Evolutionary conservation across 2,113 vertebrate species (phyloP).

Genomic region (Macquaria ambigua): DNA sequence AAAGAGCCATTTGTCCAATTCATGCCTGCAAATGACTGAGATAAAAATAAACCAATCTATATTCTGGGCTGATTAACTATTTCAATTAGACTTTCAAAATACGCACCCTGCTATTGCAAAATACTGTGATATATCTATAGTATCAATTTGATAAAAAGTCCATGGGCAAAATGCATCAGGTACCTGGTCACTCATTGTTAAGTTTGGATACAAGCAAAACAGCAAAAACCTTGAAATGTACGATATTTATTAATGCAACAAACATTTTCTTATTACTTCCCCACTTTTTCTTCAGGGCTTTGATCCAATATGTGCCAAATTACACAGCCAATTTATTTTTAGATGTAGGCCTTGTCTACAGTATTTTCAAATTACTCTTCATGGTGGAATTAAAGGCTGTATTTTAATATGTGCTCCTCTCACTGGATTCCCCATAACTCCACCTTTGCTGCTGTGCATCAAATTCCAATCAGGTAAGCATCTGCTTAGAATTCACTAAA

Average conservation of each 20-base stretch:
- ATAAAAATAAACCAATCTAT: conserved; percentile 73
- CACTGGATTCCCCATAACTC: conserved; percentile 47
- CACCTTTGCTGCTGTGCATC: conserved; percentile 59
- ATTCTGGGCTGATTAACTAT: conserved; percentile 61
- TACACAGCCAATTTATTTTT: conserved; percentile 53
- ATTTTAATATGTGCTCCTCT: conserved; percentile 52
- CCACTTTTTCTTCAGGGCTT: conserved; percentile 21
- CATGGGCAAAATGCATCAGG: neutral
- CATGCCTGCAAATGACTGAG: conserved; percentile 59
- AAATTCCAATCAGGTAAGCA: conserved; percentile 78
- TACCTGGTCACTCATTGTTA: conserved; percentile 12
- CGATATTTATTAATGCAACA: conserved; percentile 6
- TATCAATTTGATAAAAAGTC: conserved; percentile 3
- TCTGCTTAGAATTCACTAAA: conserved; percentile 77
- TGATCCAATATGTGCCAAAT: conserved; percentile 51
- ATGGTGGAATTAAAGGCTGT: conserved; percentile 47
- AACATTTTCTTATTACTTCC: conserved; percentile 16
- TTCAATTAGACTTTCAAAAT: conserved; percentile 53
- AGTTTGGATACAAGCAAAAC: conserved; percentile 18
- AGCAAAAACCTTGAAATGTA: conserved; percentile 22
- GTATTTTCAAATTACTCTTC: conserved; percentile 45
- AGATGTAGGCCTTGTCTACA: conserved; percentile 13
- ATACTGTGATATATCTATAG: conserved; percentile 12
- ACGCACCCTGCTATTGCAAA: conserved; percentile 11
- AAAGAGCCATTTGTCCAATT: conserved; percentile 67